phyloP scores from a whole-genome alignment of 2,888 invertebrate genomes.

The Clunio marinus region DNA sequence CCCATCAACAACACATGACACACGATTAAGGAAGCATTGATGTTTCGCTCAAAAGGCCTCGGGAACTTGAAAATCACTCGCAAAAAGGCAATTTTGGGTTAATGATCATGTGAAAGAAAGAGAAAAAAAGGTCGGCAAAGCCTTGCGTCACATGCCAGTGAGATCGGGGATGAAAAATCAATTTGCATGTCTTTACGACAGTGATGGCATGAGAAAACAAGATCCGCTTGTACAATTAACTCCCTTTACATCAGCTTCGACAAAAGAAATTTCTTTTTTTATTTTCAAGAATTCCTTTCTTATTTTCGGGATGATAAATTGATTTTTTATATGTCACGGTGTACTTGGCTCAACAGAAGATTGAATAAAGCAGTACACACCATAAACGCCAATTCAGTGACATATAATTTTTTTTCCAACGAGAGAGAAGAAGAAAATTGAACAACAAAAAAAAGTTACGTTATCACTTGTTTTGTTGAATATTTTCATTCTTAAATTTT shows the following conservation, averaged over 20 bases:
- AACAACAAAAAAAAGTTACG: background rate
- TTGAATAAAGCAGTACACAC: background rate
- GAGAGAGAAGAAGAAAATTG: background rate
- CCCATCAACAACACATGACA: background rate
- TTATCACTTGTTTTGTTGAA: background rate
- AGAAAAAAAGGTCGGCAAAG: background rate
- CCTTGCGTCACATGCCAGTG: background rate
- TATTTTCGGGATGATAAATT: conserved; percentile 13
- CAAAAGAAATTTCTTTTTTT: background rate
- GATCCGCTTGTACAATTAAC: too few relatives aligned
- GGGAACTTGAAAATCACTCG: background rate
- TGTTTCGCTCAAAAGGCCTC: background rate
- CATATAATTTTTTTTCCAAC: conserved; percentile 9
- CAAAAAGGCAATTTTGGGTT: too few relatives aligned
- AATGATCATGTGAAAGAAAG: background rate
- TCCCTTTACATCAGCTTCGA: background rate
- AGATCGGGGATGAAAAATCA: background rate
- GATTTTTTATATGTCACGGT: background rate
- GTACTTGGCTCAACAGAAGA: background rate
- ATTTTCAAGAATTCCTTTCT: too few relatives aligned
- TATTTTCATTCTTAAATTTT: background rate
- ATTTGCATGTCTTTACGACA: background rate
- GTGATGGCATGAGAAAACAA: too few relatives aligned
- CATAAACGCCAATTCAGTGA: too few relatives aligned
- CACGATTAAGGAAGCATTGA: too few relatives aligned